These are phyloP conservation scores for Rhynchotus rufescens DNA, from an alignment of 2,797 vertebrate genomes.

Conservation along the genomic window DNA sequence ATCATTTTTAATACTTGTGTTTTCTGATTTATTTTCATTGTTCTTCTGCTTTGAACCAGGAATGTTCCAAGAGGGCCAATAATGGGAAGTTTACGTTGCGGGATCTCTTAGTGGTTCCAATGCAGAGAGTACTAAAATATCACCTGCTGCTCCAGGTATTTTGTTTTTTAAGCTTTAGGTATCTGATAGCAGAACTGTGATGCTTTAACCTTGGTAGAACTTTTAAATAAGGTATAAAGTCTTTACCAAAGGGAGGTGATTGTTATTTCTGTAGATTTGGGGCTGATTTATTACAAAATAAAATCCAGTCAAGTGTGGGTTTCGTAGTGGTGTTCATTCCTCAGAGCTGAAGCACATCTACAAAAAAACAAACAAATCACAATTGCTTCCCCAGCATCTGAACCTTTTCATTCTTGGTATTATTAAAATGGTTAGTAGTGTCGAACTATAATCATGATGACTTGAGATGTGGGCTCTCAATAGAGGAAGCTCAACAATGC, in stretches of 20 bases:
- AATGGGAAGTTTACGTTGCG: constrained; percentile 95
- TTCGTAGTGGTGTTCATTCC: neutral
- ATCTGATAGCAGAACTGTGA: neutral
- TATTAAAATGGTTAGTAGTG: neutral
- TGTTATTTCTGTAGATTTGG: neutral
- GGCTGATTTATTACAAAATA: neutral
- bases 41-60: constrained; percentile 79
- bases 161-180: neutral
- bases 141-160: constrained; percentile 94
- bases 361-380: neutral
- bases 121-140: constrained; percentile 97
- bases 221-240: neutral
- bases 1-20: neutral
- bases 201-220: neutral
- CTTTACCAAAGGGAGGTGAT: neutral
- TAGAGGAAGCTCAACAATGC: neutral
- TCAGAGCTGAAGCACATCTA: neutral
- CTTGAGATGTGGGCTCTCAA: neutral
- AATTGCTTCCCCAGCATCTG: neutral
- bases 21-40: neutral
- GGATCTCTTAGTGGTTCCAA: constrained; percentile 96
- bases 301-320: neutral
- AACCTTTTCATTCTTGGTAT: neutral
- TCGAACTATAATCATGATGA: neutral
- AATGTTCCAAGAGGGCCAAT: constrained; percentile 97